Conservation (phyloP, 2,888 invertebrate species). For the Eurytoma californica region DNA sequence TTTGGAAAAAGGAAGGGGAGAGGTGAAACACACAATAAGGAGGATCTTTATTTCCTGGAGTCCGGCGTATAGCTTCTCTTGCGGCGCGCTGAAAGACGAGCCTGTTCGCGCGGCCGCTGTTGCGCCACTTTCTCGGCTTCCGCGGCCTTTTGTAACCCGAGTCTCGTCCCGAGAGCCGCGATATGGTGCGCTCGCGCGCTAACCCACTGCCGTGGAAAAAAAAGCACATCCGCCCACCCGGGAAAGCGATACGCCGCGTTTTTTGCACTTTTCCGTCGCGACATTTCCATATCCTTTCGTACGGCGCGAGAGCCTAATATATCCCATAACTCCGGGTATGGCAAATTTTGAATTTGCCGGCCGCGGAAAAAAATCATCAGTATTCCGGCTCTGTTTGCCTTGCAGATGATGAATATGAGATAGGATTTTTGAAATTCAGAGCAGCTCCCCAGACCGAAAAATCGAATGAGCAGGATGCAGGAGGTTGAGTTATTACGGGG, state of each 20-base stretch:
- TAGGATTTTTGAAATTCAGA: no score
- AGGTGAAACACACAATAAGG: not conserved
- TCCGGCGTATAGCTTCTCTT: not conserved
- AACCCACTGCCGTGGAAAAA: not conserved
- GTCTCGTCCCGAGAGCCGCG: not conserved
- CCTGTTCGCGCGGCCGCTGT: not conserved
- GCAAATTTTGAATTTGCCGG: no score
- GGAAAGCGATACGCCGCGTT: conserved; percentile 3
- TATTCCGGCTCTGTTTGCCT: no score
- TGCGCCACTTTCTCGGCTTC: conserved; percentile 31
- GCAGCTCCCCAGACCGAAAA: no score
- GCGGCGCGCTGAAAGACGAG: conserved; percentile 15
- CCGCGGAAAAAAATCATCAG: no score
- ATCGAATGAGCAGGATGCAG: no score
- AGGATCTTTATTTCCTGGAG: conserved; percentile 4
- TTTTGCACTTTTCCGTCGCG: not conserved
- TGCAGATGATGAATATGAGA: no score
- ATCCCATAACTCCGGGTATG: no score
- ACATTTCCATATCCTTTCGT: no score
- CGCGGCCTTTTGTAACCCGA: conserved; percentile 32
- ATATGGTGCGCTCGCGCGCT: conserved; percentile 5
- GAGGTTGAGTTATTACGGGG: no score
- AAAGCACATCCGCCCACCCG: not conserved
- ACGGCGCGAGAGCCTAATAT: no score
- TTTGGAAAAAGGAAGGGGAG: not conserved